phyloP scores from a whole-genome alignment of 2,797 vertebrate genomes.

The Ptychobarbus kaznakovi region DNA sequence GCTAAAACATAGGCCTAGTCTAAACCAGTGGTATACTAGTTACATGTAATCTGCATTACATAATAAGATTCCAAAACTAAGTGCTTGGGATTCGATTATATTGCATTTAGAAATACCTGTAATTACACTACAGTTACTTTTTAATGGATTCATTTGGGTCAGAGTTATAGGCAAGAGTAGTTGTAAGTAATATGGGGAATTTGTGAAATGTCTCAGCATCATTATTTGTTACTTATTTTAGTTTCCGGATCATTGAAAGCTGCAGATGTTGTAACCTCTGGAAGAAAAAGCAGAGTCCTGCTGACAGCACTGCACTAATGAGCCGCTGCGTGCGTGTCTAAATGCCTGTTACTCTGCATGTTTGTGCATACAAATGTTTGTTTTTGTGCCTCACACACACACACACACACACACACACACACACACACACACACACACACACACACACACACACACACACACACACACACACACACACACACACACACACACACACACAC shows the following conservation, averaged over 20 bases:
- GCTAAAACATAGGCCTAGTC: no score
- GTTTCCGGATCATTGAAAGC: slow-evolving; percentile 20
- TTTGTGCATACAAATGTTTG: slow-evolving; percentile 47
- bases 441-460: slow-evolving; percentile 34
- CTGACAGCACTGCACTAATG: slow-evolving; percentile 8
- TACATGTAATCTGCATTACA: neutral
- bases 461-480: slow-evolving; percentile 37
- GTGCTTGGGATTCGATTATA: neutral
- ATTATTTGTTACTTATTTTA: slow-evolving; percentile 19
- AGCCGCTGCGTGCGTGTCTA: slow-evolving; percentile 2
- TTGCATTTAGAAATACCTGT: neutral
- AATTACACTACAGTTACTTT: neutral
- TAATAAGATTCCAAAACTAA: neutral
- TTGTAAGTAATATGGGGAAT: neutral
- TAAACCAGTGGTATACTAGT: neutral
- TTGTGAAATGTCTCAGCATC: neutral
- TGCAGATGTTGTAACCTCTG: slow-evolving; percentile 38
- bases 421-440: slow-evolving; percentile 37
- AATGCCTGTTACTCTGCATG: slow-evolving; percentile 35
- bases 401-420: slow-evolving; percentile 35
- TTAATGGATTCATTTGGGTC: neutral
- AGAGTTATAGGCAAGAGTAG: neutral
- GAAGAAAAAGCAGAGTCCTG: slow-evolving; percentile 7
- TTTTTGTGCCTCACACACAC: slow-evolving; percentile 28
- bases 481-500: slow-evolving; percentile 31